Base-by-base conservation (phyloP, 2,888 invertebrate species). In the Stenichneumon culpator region DNA sequence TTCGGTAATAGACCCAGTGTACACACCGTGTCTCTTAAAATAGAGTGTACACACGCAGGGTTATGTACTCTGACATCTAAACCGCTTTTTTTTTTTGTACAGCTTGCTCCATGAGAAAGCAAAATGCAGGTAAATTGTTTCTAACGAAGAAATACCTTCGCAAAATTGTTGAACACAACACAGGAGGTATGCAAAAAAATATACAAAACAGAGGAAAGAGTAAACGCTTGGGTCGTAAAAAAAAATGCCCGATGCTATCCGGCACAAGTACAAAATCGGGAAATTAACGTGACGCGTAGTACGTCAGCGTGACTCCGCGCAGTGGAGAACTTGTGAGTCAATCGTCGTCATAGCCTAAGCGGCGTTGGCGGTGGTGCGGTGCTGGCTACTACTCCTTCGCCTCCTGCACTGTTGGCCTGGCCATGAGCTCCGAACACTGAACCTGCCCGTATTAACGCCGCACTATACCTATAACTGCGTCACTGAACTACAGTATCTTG, bases 231-330 rank as follows among this genome's bases (percentile, higher is more conserved):
- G 32, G 32, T 32, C 32, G 32, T 32, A n/a, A 16, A 39, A 69
- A 82, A 82, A 86, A 88, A 87, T 54, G 19, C 86, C 86, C 84
- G 88, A 89, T 83, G 79, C 80, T 83, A 88, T 87, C 86, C 86
- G 19, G 11, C 81, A 87, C 60, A 19, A 74, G 73, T 44, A 5
- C n/a, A 60, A 60, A 60, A 60, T 60, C 57, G 73, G 44, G 73
- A 60, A 63, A n/a, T 28, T 68, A 68, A 79, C 52, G 47, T 32
- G 73, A 39, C 16, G 69, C 50, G 44, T 50, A 84, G 79, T 84
- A 75, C 80, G 85, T 63, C 63, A 74, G 47, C 74, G 74, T 74
- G 78, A 78, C 78, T 69, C 39, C 69, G 68, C 68, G 54, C n/a
- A 9, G 77, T 44, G 67, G 36, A 73, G 36, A 73, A 57, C 32